Evolutionary conservation across 2,797 vertebrate genomes (phyloP), one percentile per base, ranked within the genome.

Genomic region (Natrix natrix): DNA sequence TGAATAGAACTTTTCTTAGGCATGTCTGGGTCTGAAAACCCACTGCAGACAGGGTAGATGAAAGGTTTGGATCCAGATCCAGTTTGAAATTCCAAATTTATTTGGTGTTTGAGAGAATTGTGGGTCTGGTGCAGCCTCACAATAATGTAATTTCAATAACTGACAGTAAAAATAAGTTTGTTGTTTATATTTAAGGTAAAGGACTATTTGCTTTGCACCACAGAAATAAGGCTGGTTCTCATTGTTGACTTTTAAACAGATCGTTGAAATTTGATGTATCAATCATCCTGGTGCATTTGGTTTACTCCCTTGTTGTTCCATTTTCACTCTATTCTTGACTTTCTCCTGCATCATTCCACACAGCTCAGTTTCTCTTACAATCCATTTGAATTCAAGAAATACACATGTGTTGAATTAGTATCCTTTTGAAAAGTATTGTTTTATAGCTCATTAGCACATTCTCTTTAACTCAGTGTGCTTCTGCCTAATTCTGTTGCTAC

Each of bases 31-130:
- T 17, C 2, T 2, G 3, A n/a, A 92, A 95, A 94, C 0, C 0
- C 11, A 13, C 92, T 66, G 32, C 0, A 0, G 0, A 55, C 92
- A 94, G 86, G 61, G 26, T 3, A 89, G 54, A 91, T 43, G n/a
- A 92, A 95, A 94, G 88, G 37, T 26, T 37, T 12, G 24, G 26
- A 89, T 90, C 7, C 61, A 92, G 90, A 95, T 43, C 0, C 55
- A 88, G 5, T 22, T 22, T 88, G 57, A 48, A 8, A 92, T 7
- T 90, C 28, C 2, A 20, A 93, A 90, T 16, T 57, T 88, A 2
- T 86, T 37, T 28, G 22, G 86, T 91, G 2, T 4, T 91, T 20
- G 5, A 56, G 54, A 86, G 24, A 48, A n/a, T 86, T 48, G 61
- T 66, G 90, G 1, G 24, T 87, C 7, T 26, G 43, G 56, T 91